A percentile compares a stretch with the other conserved stretches of the same genome.
Evolutionary conservation across 2,113 vertebrate genomes (phyloP).

Genomic region (Anoura caudifer): DNA sequence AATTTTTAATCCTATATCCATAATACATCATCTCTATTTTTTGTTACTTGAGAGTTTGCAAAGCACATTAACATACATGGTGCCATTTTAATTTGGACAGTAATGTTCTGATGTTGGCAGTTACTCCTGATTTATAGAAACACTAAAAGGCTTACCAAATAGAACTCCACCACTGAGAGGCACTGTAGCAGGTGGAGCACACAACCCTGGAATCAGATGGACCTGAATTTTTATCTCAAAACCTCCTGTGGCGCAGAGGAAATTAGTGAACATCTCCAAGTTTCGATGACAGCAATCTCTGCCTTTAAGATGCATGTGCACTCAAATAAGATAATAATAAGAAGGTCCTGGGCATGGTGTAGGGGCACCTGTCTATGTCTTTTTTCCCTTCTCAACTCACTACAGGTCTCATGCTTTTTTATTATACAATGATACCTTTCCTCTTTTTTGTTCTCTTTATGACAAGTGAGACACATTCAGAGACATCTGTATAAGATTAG

Average conservation of each 20-base stretch:
- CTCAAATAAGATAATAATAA: not conserved
- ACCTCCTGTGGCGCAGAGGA: not conserved
- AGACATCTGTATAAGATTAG: not conserved
- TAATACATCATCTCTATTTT: not conserved
- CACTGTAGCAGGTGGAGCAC: not conserved
- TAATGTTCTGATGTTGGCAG: not conserved
- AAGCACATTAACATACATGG: not conserved
- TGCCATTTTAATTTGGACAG: not conserved
- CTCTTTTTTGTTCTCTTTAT: not conserved
- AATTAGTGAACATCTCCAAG: not conserved
- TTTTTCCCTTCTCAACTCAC: not conserved
- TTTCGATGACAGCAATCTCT: not conserved
- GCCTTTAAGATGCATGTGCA: not conserved
- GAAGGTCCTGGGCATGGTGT: not conserved
- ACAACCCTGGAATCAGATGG: not conserved
- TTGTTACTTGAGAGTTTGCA: not conserved
- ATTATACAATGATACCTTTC: not conserved
- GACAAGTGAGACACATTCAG: not conserved
- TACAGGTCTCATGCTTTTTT: not conserved
- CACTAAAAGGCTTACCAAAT: not conserved
- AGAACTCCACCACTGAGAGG: not conserved
- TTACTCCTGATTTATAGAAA: not conserved
- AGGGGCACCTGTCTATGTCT: not conserved
- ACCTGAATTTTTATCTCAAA: not conserved
- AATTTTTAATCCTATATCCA: not conserved